Evolutionary conservation across 2,797 vertebrate genomes (phyloP), one percentile per base, ranked within the genome.

Genomic region (Naso thynnoides): DNA sequence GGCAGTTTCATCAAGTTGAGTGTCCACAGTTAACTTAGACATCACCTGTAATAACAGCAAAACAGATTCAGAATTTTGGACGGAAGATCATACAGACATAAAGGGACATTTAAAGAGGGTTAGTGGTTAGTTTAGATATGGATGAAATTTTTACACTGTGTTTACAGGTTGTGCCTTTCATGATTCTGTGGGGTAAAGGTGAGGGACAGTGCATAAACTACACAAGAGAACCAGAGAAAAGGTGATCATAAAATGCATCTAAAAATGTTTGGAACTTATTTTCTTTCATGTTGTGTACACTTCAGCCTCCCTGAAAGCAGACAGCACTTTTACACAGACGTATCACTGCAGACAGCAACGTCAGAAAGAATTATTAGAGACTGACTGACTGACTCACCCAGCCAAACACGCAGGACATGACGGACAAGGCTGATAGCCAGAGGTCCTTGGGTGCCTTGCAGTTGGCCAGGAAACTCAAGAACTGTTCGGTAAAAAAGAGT

Each of bases 331-430:
- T 15, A 69, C 44, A 33, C 33, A 69, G 27, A 52, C 18, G 6
- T 15, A 64, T 31, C 8, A 7, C 41, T 62, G 29, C 50, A 56
- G 42, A 73, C 29, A 1, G 48, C 16, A n/a, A 71, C 53, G 27
- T 54, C 36, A 58, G 27, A 56, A 42, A 38, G 3, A 58, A 44
- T 39, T 42, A 47, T 41, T 23, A 54, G 54, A 50, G 23, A 54
- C 5, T 65, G 68, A 64, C 41, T 61, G 23, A 54, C 5, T 65
- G 68, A 64, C 41, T 61, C 60, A 71, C 26, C 21, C 24, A 38
- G 52, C 24, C n/a, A 76, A 61, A 68, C 27, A 49, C 44, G 24
- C 14, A 66, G 11, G 36, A 68, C 16, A 45, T 55, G 10, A 64
- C 26, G 27, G 47, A 64, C 56, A 44, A 55, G 42, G 19, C 64